Evolutionary conservation across 2,113 vertebrate species (phyloP), one percentile per base, ranked within the genome.

Genomic region (Bucco capensis): DNA sequence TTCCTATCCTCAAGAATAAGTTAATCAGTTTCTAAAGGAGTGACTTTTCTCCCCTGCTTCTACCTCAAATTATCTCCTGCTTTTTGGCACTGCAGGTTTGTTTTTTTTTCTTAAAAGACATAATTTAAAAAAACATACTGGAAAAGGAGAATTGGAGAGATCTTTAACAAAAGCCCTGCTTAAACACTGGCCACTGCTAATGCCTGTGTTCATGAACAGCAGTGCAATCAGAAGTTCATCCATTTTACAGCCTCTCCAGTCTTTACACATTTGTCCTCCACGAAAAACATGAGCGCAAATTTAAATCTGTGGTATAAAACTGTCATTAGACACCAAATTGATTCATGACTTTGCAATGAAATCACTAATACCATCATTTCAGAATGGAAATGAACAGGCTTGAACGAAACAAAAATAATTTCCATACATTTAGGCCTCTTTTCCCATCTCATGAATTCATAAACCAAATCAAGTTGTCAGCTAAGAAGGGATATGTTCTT

Each of bases 291-390:
- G 10, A 71, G 37, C 2, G 38, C 23, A 66, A 76, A 89, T 87
- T 85, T 75, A 70, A 70, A 83, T n/a, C 37, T 21, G 5, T 44
- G 58, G 27, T 53, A 84, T 65, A 72, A 76, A 78, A 87, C 4
- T 8, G 57, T 33, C 62, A 79, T 66, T 46, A 82, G 75, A 42
- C 9, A 58, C 14, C 40, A 61, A 91, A 89, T 16, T 38, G 74
- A 79, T 93, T 79, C 54, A 73, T 73, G 71, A 76, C 66, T 92
- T 91, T 35, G 73, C 50, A 79, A 87, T 69, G 25, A 82, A 84
- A 65, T 28, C 4, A 7, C 50, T 89, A 72, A 93, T 50, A 50
- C 9, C 15, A 69, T 57, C 7, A 58, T 27, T 77, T 70, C 5
- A 1, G 49, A 66, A 72, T 9, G 18, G 42, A 89, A 93, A 69